Conservation (phyloP, 2,888 invertebrate genomes). For the Synanthedon tipuliformis region DNA sequence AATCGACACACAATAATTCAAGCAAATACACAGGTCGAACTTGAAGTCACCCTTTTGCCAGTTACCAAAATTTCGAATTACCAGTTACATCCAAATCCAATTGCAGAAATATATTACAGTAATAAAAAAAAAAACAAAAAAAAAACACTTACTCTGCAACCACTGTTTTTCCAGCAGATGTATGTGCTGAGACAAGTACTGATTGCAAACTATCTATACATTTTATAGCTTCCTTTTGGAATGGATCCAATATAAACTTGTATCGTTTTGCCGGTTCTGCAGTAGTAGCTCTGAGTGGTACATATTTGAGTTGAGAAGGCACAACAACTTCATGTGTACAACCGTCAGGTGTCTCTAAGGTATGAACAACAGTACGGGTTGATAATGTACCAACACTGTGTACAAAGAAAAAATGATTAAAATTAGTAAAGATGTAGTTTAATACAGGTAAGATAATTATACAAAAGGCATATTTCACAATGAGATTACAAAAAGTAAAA, state of each 20-base stretch:
- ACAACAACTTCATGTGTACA: conserved; percentile 97
- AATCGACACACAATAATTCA: too few relatives aligned
- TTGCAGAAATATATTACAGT: too few relatives aligned
- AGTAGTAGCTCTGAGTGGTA: conserved; percentile 65
- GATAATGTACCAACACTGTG: conserved; percentile 79
- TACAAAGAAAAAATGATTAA: background rate
- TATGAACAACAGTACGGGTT: conserved; percentile 87
- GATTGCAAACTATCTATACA: conserved; percentile 99
- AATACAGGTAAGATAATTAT: background rate
- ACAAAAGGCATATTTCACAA: background rate
- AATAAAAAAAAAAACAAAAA: too few relatives aligned
- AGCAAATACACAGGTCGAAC: too few relatives aligned
- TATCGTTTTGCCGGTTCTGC: conserved; percentile 90
- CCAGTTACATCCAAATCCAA: too few relatives aligned
- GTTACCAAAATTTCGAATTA: too few relatives aligned
- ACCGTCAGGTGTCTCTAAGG: conserved; percentile 89
- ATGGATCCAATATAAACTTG: conserved; percentile 95
- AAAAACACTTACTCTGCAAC: conserved; percentile 88
- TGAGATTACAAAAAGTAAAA: background rate
- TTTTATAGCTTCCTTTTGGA: conserved; percentile 95
- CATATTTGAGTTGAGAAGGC: conserved; percentile 87
- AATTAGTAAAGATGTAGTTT: too few relatives aligned
- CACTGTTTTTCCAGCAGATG: conserved; percentile 99
- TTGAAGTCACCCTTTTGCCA: too few relatives aligned
- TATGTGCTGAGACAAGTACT: conserved; percentile 98